These are phyloP conservation scores for Amorpha juglandis DNA, from an alignment of 2,888 invertebrate species.

Conservation along the genomic window DNA sequence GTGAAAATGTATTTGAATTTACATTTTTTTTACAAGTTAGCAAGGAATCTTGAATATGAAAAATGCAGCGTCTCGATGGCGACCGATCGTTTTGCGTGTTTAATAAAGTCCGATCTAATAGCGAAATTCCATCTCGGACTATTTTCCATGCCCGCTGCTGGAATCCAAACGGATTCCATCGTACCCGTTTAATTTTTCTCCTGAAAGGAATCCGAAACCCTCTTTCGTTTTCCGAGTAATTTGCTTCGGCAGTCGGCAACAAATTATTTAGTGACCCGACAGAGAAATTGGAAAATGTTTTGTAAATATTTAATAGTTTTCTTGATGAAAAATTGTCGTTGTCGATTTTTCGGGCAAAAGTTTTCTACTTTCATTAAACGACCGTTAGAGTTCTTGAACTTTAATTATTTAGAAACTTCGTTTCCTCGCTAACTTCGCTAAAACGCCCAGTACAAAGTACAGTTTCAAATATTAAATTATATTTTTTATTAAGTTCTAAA, in stretches of 20 bases:
- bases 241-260: slow-evolving; percentile 28
- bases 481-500: background rate
- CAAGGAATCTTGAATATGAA: background rate
- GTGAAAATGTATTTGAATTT: too few relatives aligned
- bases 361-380: background rate
- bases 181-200: slow-evolving; percentile 26
- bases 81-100: slow-evolving; percentile 24
- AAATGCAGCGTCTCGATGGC: slow-evolving; percentile 6
- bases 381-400: background rate
- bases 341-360: background rate
- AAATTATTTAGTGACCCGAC: slow-evolving; percentile 4
- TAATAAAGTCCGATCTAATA: slow-evolving; percentile 29
- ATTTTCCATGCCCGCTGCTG: slow-evolving; percentile 25
- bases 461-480: background rate
- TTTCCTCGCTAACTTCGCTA: background rate
- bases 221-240: slow-evolving; percentile 26
- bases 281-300: background rate
- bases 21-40: background rate
- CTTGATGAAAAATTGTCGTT: background rate
- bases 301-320: background rate
- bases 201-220: slow-evolving; percentile 27
- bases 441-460: background rate
- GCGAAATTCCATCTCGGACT: slow-evolving; percentile 29
- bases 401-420: background rate
- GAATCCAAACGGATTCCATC: slow-evolving; percentile 23